Evolutionary conservation across 92 coral and sea anemone species (phyloP), one percentile per base, ranked within the genome.

Genomic region (Metridium senile): DNA sequence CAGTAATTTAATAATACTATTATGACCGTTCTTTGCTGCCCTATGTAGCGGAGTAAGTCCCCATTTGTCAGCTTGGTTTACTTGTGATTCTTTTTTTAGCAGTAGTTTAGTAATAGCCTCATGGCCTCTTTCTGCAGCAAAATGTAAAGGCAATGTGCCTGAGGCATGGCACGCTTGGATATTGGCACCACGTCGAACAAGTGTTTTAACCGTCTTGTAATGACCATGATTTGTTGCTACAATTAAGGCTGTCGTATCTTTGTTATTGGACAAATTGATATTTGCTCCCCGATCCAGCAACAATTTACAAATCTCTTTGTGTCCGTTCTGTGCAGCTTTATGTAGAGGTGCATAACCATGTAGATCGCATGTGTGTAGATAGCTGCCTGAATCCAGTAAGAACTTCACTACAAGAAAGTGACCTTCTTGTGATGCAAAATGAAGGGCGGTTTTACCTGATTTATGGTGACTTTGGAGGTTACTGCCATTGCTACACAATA

Each of bases 111-210:
- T 82, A 58, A 88, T 62, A 16, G 66, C 51, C 2, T 39, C 30
- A 33, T 91, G 84, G 0, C 97, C 97, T 63, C 86, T 87, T 70
- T 91, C 97, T 1, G 93, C 86, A 26, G 97, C 90, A 59, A 87
- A 88, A 57, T 88, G 92, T 49, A 91, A 81, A 17, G 92, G 63
- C 35, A 88, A 84, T 64, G 83, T 91, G 1, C 88, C 88, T 1
- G 88, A 45, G 4, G 68, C 29, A 9, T 88, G 89, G 18, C 81
- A 26, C 2, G 75, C 75, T 16, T 81, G 56, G 11, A 86, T 27
- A 59, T 81, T 71, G 0, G 97, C 84, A 17, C 88, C 88, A 30
- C 35, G 53, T 32, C 57, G 75, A 34, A 91, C 26, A 2, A 91
- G 85, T 26, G 78, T 59, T 43, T 74, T 88, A 45, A 84, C 82